These are phyloP conservation scores for Holacanthus passer DNA, from an alignment of 2,113 vertebrate species.

Conservation along the genomic window DNA sequence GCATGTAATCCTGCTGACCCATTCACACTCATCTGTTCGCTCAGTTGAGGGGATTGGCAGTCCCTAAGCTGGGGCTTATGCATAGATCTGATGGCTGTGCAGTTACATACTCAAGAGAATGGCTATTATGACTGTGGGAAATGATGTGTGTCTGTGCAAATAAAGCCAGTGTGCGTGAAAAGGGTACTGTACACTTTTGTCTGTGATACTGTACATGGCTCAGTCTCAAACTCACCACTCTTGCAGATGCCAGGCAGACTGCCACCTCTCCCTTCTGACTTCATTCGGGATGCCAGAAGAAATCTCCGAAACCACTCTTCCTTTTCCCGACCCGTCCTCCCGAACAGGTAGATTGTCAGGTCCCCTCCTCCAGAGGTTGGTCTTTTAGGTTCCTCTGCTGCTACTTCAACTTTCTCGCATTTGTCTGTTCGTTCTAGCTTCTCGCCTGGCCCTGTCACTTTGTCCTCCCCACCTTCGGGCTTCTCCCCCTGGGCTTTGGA, in stretches of 20 bases:
- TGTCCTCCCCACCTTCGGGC: constrained; percentile 75
- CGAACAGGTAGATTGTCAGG: constrained; percentile 94
- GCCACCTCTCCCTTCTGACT: constrained; percentile 85
- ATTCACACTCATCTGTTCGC: constrained; percentile 72
- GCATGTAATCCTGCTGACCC: constrained; percentile 80
- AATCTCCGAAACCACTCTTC: constrained; percentile 98
- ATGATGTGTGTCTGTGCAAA: not conserved
- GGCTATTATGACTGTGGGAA: constrained; percentile 17
- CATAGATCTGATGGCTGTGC: constrained; percentile 71
- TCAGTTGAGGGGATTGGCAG: constrained; percentile 69
- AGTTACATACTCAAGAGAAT: constrained; percentile 55
- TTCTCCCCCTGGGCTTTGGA: constrained; percentile 91
- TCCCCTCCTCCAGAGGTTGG: constrained; percentile 83
- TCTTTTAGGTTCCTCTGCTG: constrained; percentile 87
- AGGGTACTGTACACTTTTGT: not conserved
- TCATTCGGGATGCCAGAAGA: constrained; percentile 89
- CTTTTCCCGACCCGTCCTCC: constrained; percentile 96
- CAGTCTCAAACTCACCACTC: constrained; percentile 82
- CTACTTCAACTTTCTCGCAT: constrained; percentile 73
- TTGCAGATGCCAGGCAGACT: constrained; percentile 84
- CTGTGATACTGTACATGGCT: not conserved
- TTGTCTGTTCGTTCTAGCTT: constrained; percentile 79
- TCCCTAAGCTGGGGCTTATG: constrained; percentile 69
- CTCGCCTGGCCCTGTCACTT: constrained; percentile 40
- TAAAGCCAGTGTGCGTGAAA: not conserved